Base-by-base conservation (phyloP, 2,113 vertebrate species). In the Plecturocebus donacophilus region DNA sequence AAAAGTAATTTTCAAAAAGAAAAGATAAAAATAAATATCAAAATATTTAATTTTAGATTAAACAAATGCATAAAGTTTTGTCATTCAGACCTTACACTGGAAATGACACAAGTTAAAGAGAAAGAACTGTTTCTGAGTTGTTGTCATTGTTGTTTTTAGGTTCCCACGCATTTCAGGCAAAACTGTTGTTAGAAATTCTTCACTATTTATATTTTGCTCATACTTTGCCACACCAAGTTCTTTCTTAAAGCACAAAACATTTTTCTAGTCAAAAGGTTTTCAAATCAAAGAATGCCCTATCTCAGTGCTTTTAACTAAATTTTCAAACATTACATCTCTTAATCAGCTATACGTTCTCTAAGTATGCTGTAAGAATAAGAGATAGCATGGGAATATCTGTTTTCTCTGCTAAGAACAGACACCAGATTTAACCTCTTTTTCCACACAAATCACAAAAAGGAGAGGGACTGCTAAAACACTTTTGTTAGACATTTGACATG, bases 401-500 rank as follows among this genome's bases (percentile, higher is more conserved):
- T 75, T 95, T 93, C 32, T 91, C 79, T n/a, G 8, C 52, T 32
- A 82, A 56, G 42, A 90, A 61, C 77, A 40, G 35, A 56, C 40
- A 64, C 23, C 66, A 93, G 49, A 94, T 73, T 96, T 82, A 76
- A 76, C 87, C 54, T 70, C 90, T 91, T 92, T 92, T 94, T 52
- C 93, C 81, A 77, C 87, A 94, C 96, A 95, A 94, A 95, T 94
- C 96, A 96, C 87, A 56, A 56, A 84, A 94, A 88, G 84, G 56
- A 95, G 75, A 93, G 58, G 75, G 40, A 23, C 91, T 86, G 30
- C 94, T 91, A 32, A 71, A 87, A 85, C 76, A 97, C 98, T 97
- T 97, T 97, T 97, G 96, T 97, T 93, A 96, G 75, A 96, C 97
- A 97, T 97, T 97, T 96, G 96, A 89, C 97, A 97, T 97, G 97